Evolutionary conservation across 2,113 vertebrate species (phyloP).

Genomic region (Antigone vipio): DNA sequence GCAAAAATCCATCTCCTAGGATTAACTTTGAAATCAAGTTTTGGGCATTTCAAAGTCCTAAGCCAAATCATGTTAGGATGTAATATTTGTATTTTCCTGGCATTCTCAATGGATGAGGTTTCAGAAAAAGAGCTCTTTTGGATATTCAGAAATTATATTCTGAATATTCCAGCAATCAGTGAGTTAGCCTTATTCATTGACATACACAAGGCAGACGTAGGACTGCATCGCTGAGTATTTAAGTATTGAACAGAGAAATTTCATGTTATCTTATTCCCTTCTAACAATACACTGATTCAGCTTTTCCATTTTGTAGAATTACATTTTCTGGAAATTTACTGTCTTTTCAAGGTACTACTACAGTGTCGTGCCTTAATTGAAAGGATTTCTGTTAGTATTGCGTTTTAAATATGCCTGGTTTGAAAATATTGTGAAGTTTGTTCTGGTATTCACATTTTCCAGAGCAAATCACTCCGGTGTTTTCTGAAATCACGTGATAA

Average conservation of each 20-base stretch:
- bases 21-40: background rate
- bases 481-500: background rate
- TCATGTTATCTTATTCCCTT: background rate
- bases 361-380: background rate
- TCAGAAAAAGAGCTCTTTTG: background rate
- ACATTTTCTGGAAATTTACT: background rate
- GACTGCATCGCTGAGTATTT: background rate
- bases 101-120: background rate
- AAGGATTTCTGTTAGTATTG: background rate
- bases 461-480: background rate
- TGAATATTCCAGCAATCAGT: background rate
- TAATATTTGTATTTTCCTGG: background rate
- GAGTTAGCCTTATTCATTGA: background rate
- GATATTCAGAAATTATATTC: background rate
- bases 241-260: background rate
- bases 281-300: background rate
- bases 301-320: background rate
- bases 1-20: background rate
- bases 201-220: background rate
- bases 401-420: background rate
- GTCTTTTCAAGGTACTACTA: background rate
- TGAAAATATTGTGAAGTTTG: background rate
- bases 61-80: background rate
- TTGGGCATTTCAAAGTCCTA: background rate
- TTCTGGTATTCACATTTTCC: background rate